Base-by-base conservation (phyloP, 2,797 vertebrate species). In the Hephaestus fuliginosus region DNA sequence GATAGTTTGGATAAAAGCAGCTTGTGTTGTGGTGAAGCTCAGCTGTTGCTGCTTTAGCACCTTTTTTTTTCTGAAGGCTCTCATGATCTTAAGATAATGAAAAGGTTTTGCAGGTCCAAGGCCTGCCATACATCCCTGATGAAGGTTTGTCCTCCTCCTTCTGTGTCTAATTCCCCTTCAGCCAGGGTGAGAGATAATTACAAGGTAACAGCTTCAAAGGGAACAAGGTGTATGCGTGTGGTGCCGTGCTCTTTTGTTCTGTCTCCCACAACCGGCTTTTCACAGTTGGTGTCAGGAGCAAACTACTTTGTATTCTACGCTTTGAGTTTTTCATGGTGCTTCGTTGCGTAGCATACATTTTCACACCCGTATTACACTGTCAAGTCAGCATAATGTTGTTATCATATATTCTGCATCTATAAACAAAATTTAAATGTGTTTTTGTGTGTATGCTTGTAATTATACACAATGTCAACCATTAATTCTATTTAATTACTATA, bases 161-260 rank as follows among this genome's bases (percentile, higher is more conserved):
- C 41, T 67, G 57, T 81, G 64, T 83, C 22, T 84, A 57, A 78
- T 68, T 77, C 68, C 57, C 60, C 65, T 78, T 78, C 66, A 85
- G 51, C 66, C 36, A 22, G 33, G 57, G 14, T 76, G 64, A 81
- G 48, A 33, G 80, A 82, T 90, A 86, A 91, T 92, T 84, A 90
- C 79, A 89, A 84, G 84, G 74, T 71, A 63, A 70, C 39, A 0
- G 58, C 82, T 83, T 91, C 79, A 83, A 88, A 89, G 75, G 60
- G 63, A 69, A 39, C 39, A 53, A 64, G 39, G 76, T 79, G 52
- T 39, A 33, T 61, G 53, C 71, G 64, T 80, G 55, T 66, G 62
- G 41, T 75, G 76, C 53, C 41, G 12, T 72, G 49, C 51, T 67
- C 12, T 84, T 75, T 74, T 84, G 72, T 81, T 82, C 49, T 8